Evolutionary conservation across 2,888 invertebrate species (phyloP), one percentile per base, ranked within the genome.

Genomic region (Ceraclea dissimilis): DNA sequence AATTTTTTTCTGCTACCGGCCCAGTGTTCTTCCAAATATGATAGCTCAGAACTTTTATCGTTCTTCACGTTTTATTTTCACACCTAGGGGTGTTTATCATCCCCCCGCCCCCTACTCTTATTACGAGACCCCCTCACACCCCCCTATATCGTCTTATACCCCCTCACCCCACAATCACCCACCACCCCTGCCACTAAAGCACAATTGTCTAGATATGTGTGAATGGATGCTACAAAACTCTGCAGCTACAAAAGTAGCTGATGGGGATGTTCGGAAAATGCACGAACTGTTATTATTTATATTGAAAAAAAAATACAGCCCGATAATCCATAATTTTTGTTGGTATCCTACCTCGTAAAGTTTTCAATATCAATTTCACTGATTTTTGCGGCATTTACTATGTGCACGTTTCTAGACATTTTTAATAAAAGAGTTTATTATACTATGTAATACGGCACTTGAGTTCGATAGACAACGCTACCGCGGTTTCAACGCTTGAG

Each of bases 31-130:
- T 10, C 26, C 34, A 54, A 49, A 49, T 51, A 55, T 46, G 59
- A 59, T 59, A 59, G 59, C 59, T 52, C 50, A 57, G 55, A 60
- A 60, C 58, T 60, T 60, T 60, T 60, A 60, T 60, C 60, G 57
- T 60, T 56, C 55, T 52, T 60, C 56, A 57, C 54, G 31, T 60
- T 58, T 60, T 60, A 60, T 60, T 57, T 56, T 34, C 56, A 44
- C 56, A 56, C 56, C 56, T 56, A 4, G 26, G 26, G 26, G 4
- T 26, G 26, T 26, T 26, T 26, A 26, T 26, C 26, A 26, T 10
- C 26, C 26, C 26, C 26, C 26, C 26, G 4, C 26, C 26, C 10
- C 26, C 26, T 26, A 6, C 26, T 26, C 26, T 26, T 26, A 26
- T 26, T 26, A 26, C 26, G 26, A 26, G 26, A 26, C 26, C 4